Conservation (phyloP, 2,113 vertebrate genomes). For the Tautogolabrus adspersus region DNA sequence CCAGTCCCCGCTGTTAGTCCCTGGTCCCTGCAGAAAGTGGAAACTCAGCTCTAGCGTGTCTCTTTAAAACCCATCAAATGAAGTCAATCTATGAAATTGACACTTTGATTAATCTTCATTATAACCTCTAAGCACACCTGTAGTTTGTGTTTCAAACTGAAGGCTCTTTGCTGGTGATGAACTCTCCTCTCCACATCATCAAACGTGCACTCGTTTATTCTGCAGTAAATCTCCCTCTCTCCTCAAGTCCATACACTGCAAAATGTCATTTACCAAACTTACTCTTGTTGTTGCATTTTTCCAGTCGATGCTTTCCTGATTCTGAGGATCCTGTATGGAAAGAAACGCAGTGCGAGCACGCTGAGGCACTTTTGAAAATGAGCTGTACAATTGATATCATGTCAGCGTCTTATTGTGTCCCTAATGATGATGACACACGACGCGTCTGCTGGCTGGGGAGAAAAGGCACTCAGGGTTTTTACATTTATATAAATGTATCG, state of each 20-base stretch:
- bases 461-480: slow-evolving; percentile 33
- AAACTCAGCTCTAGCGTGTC: too few species aligned
- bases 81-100: not conserved
- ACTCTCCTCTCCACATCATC: slow-evolving; percentile 21
- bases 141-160: not conserved
- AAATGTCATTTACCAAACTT: slow-evolving; percentile 52
- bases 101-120: not conserved
- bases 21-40: too few species aligned
- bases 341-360: slow-evolving; percentile 1
- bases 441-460: slow-evolving; percentile 21
- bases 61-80: not conserved
- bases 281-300: slow-evolving; percentile 52
- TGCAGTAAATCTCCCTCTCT: slow-evolving; percentile 6
- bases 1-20: too few species aligned
- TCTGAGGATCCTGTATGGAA: slow-evolving; percentile 17
- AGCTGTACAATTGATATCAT: slow-evolving; percentile 67
- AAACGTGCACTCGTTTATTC: slow-evolving; percentile 7
- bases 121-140: too few species aligned
- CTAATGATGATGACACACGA: slow-evolving; percentile 68
- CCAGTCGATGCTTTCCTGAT: slow-evolving; percentile 59
- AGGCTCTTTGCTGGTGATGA: not conserved
- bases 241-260: slow-evolving; percentile 43
- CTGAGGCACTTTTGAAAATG: slow-evolving; percentile 70
- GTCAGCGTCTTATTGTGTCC: slow-evolving; percentile 52
- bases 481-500: slow-evolving; percentile 60